These are phyloP conservation scores for Ptychobarbus kaznakovi DNA, from an alignment of 2,797 vertebrate species.

Conservation along the genomic window DNA sequence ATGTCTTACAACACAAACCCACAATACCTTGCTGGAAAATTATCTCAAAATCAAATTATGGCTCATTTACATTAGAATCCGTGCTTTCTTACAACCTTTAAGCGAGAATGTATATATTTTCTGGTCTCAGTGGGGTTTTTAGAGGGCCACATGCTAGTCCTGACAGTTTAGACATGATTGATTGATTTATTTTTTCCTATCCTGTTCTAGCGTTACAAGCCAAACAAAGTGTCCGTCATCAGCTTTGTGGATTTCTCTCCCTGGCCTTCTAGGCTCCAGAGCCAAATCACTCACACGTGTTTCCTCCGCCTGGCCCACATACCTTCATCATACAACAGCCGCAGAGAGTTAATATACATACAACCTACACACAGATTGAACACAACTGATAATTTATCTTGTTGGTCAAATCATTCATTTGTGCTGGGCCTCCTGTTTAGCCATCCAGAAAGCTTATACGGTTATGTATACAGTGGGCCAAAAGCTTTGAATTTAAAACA, in stretches of 20 bases:
- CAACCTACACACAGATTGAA: constrained; percentile 40
- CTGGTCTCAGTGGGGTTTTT: constrained; percentile 56
- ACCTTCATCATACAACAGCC: constrained; percentile 51
- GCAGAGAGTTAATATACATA: constrained; percentile 48
- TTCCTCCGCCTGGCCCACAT: constrained; percentile 54
- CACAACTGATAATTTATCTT: constrained; percentile 35
- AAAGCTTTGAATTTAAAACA: constrained; percentile 22
- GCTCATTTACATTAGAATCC: constrained; percentile 45
- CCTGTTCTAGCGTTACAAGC: constrained; percentile 74
- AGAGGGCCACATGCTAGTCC: constrained; percentile 59
- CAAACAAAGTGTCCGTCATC: constrained; percentile 82
- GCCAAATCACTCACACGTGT: constrained; percentile 81
- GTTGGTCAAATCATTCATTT: constrained; percentile 34
- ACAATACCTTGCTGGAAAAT: constrained; percentile 33
- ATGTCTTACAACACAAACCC: constrained; percentile 23
- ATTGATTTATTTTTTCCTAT: constrained; percentile 72
- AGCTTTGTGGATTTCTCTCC: constrained; percentile 74
- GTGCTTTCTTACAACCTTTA: constrained; percentile 54
- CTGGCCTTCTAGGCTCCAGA: constrained; percentile 65
- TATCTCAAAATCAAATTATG: constrained; percentile 57
- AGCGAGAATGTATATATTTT: constrained; percentile 61
- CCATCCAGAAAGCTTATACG: constrained; percentile 26
- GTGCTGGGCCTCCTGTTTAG: constrained; percentile 39
- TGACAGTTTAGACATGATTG: constrained; percentile 64
- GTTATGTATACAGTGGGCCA: constrained; percentile 34